Base-by-base conservation (phyloP, 2,797 vertebrate species). In the Cossypha caffra region DNA sequence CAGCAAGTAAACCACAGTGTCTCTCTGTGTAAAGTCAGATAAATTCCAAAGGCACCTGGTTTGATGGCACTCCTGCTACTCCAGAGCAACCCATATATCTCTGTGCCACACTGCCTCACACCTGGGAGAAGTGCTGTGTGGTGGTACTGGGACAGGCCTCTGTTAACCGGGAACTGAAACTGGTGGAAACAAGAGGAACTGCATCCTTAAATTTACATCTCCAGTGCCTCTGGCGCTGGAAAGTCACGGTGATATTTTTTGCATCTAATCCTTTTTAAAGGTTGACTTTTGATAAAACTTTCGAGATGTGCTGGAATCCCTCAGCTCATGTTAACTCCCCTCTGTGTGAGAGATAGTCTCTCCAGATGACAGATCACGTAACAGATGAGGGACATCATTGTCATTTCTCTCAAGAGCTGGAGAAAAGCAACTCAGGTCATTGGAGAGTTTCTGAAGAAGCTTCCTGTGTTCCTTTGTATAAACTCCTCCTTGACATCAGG, bases 341-440 rank as follows among this genome's bases (percentile, higher is more conserved):
- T 83, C 48, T 67, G 45, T 42, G 35, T 55, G 42, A 13, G 26
- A 54, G 43, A 52, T 4, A 50, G 58, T 51, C 43, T 72, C 31
- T 84, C 52, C 64, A 78, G 83, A 38, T 75, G 80, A 48, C 54
- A 81, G 55, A 92, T 78, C 50, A 18, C 1, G 0, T 11, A 71
- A 47, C 23, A 86, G 50, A 63, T 58, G 42, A 86, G 35, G 11
- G 24, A 68, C 16, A 43, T 75, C 45, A 35, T 8, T 94, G 42
- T 35, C 10, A 47, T 84, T 84, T 90, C 69, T 80, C 50, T 90
- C 26, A 50, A 72, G 50, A 88, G 62, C 15, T 57, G 42, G 31
- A 45, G 62, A 84, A 84, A 64, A 77, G 7, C 54, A 81, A 47
- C 9, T 57, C 38, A 23, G 54, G 64, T 47, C 45, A 69, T 16